These are phyloP conservation scores for Meandrusa payeni DNA, from an alignment of 2,888 invertebrate genomes.

Conservation along the genomic window DNA sequence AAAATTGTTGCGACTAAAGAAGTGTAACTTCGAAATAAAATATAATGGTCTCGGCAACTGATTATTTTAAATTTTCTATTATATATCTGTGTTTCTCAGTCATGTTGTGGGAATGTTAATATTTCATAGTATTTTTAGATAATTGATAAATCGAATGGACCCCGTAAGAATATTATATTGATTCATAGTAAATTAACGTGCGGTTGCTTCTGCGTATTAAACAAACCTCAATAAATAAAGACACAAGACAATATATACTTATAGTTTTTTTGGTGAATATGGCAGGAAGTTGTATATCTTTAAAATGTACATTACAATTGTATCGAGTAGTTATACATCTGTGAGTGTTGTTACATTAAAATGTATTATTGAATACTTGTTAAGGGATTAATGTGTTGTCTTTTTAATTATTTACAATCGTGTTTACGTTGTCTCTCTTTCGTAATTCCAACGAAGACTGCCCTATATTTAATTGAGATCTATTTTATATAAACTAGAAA, in stretches of 20 bases:
- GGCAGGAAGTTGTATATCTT: constrained; percentile 72
- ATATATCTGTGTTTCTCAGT: too few species aligned
- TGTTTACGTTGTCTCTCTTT: constrained; percentile 69
- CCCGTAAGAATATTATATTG: constrained; percentile 19
- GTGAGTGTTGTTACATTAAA: constrained; percentile 39
- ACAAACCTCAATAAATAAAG: constrained; percentile 69
- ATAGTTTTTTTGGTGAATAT: constrained; percentile 75
- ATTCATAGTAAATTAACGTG: constrained; percentile 6
- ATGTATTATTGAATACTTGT: constrained; percentile 55
- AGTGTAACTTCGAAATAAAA: too few species aligned
- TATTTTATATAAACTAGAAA: constrained; percentile 78
- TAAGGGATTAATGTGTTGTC: constrained; percentile 45
- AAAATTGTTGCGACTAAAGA: not conserved
- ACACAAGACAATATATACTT: constrained; percentile 78
- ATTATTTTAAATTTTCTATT: too few species aligned
- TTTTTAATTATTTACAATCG: constrained; percentile 64
- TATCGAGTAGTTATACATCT: constrained; percentile 46
- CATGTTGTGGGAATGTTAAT: constrained; percentile 3
- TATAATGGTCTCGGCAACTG: too few species aligned
- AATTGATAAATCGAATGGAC: constrained; percentile 18
- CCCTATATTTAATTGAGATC: constrained; percentile 79
- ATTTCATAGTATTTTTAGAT: constrained; percentile 13
- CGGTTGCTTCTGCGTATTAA: constrained; percentile 31
- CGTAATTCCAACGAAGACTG: constrained; percentile 79
- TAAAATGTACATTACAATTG: constrained; percentile 55